Evolutionary conservation across 2,113 vertebrate genomes (phyloP).

Genomic region (Apaloderma vittatum): DNA sequence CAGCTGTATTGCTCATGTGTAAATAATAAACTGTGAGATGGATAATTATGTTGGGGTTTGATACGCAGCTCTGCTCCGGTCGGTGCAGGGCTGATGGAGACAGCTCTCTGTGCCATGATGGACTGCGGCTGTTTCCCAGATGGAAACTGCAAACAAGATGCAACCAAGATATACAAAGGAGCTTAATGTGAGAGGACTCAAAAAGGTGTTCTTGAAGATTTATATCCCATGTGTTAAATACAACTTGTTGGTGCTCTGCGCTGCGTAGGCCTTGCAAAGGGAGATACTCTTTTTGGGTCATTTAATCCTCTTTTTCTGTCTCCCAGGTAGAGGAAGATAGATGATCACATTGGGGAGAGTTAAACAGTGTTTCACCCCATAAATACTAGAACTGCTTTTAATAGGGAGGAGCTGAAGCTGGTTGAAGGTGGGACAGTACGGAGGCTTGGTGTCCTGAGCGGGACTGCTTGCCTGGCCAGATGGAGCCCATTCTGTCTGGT

Average conservation of each 20-base stretch:
- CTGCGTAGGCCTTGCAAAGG: not conserved
- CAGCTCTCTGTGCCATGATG: slow-evolving; percentile 55
- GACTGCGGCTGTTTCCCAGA: slow-evolving; percentile 32
- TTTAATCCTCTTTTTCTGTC: not conserved
- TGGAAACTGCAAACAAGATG: slow-evolving; percentile 46
- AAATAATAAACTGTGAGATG: slow-evolving; percentile 77
- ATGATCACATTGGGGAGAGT: not conserved
- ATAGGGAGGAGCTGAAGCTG: not conserved
- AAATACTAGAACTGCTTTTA: not conserved
- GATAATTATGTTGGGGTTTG: slow-evolving; percentile 72
- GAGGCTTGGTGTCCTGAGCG: fast-evolving
- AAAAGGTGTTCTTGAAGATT: not conserved
- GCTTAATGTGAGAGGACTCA: slow-evolving; percentile 13
- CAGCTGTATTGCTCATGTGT: slow-evolving; percentile 79
- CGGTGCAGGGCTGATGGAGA: slow-evolving; percentile 18
- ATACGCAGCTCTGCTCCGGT: slow-evolving; percentile 21
- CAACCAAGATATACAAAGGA: slow-evolving; percentile 7
- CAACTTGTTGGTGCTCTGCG: not conserved
- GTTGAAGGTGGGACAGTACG: not conserved
- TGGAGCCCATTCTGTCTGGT: not conserved
- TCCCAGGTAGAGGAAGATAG: not conserved
- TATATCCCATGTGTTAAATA: not conserved
- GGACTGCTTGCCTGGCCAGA: not conserved
- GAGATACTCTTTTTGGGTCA: not conserved
- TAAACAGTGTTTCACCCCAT: not conserved